Percentiles rank a stretch among this genome's conserved stretches.
Conservation (phyloP, 2,797 vertebrate genomes). For the Premnoplex brunnescens region DNA sequence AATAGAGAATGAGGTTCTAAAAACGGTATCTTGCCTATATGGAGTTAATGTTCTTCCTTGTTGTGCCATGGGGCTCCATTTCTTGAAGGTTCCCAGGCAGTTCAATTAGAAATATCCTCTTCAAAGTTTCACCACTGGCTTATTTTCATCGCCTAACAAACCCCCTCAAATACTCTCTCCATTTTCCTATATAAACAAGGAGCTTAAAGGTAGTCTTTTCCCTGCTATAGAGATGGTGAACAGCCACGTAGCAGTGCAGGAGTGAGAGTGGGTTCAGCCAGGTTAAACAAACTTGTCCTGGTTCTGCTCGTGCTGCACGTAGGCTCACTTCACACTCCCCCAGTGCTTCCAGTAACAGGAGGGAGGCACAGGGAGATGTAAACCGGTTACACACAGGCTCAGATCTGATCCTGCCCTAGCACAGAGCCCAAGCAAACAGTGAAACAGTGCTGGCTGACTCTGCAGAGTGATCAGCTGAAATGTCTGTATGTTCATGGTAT, state of each 20-base stretch:
- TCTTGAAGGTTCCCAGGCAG: neutral
- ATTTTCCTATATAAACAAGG: neutral
- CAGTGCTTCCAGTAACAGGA: neutral
- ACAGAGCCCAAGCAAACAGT: neutral
- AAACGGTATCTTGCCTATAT: neutral
- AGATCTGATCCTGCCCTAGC: neutral
- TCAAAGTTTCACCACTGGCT: neutral
- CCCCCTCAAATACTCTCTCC: neutral
- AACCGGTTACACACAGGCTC: neutral
- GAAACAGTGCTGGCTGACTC: neutral
- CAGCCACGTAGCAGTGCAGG: neutral
- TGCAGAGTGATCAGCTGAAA: neutral
- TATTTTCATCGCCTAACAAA: neutral
- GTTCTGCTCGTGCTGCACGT: neutral
- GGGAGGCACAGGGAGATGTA: neutral
- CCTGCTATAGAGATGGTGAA: neutral
- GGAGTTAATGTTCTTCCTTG: neutral
- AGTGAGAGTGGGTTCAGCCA: neutral
- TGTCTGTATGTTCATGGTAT: neutral
- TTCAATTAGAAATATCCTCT: neutral
- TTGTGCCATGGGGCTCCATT: neutral
- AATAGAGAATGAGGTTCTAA: slow-evolving; percentile 5
- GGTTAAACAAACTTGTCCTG: neutral
- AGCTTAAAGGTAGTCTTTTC: neutral
- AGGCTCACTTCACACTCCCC: neutral